Base-by-base conservation (phyloP, 2,797 vertebrate genomes). In the Hippopotamyrus pictus region DNA sequence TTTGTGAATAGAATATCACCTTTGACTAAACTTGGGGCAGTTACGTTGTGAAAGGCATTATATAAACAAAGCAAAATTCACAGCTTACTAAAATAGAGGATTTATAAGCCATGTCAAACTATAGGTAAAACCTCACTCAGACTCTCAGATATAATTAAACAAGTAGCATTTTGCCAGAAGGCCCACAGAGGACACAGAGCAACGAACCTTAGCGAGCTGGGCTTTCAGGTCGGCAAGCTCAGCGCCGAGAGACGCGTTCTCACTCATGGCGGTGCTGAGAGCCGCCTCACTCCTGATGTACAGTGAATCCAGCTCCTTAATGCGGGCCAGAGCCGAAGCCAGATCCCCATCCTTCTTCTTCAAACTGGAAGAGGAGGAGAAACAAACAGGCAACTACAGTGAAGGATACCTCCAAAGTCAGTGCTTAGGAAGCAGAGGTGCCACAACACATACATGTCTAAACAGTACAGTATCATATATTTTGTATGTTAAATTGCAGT, bases 331-430 rank as follows among this genome's bases (percentile, higher is more conserved):
- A 0, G 97, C 96, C 12, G 95, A 94, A 0, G 94, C 92, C 89
- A 99, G 94, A 90, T 99, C 98, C 0, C 93, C 94, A 25, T 99
- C 98, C 92, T 97, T 97, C 95, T 98, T 99, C 92, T 97, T 98
- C 76, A 93, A 96, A 93, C 99, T 99, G 83, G 5, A 73, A 37
- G 54, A 65, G 44, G 14, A 69, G 62, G 9, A 37, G 11, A 86
- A 29, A 22, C 69, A 54, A 53, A 65, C n/a, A 57, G 37, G 37
- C 2, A 25, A 29, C 46, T 51, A 25, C 5, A 59, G 53, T 53
- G 14, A 51, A 14, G n/a, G 6, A 51, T 53, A 86, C 25, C 46
- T 25, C 12, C 3, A 33, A 22, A 50, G 46, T 19, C 29, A 19
- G 17, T 9, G 7, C 33, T 6, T 3, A 14, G 14, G 14, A 44